Evolutionary conservation across 1,140 invertebrate genomes (phyloP).

Genomic region (Samia ricini): DNA sequence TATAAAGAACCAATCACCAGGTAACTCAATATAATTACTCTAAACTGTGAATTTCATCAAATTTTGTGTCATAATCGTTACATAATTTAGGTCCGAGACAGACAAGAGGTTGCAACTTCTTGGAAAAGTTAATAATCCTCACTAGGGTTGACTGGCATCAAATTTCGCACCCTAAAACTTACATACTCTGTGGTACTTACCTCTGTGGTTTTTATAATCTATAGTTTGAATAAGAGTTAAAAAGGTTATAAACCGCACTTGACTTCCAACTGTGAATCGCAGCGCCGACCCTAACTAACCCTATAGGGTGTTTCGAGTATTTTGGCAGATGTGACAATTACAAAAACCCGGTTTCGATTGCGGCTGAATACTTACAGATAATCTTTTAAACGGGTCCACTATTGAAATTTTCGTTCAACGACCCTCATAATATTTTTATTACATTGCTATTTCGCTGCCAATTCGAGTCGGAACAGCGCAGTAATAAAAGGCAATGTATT

Average conservation of each 20-base stretch:
- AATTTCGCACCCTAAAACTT: not conserved
- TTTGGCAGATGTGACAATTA: conserved; percentile 70
- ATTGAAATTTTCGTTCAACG: conserved; percentile 28
- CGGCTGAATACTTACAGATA: conserved; percentile 58
- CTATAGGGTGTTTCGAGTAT: conserved; percentile 28
- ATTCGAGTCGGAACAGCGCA: not conserved
- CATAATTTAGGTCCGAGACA: too few relatives aligned
- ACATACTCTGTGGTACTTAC: not conserved
- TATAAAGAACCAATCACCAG: too few relatives aligned
- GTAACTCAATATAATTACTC: too few relatives aligned
- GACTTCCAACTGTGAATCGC: conserved; percentile 29
- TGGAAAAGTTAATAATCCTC: not conserved
- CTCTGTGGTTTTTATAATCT: not conserved
- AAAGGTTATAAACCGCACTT: conserved; percentile 28
- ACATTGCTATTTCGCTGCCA: conserved; percentile 2
- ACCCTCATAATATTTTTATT: conserved; percentile 14
- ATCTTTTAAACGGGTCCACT: conserved; percentile 54
- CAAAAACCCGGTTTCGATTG: conserved; percentile 65
- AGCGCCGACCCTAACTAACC: conserved; percentile 22
- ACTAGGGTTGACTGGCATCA: not conserved
- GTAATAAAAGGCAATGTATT: conserved; percentile 8
- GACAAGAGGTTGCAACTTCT: too few relatives aligned
- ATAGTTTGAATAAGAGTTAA: not conserved
- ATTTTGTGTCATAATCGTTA: too few relatives aligned
- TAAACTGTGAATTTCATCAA: too few relatives aligned